Conservation (phyloP, 2,113 vertebrate genomes). For the Dendrocopos noguchii region DNA sequence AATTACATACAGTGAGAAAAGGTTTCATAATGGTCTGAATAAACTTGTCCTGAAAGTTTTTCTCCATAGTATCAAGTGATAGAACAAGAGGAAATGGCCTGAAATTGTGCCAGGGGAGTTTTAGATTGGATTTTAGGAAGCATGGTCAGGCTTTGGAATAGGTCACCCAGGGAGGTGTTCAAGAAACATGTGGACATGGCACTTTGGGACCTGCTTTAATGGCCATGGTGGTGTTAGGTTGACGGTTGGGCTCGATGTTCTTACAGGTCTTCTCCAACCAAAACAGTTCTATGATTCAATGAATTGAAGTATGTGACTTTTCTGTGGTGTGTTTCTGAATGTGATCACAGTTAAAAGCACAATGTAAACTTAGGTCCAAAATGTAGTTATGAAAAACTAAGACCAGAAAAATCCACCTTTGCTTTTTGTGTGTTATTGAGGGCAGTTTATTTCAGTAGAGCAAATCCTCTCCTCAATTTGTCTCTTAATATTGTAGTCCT, state of each 20-base stretch:
- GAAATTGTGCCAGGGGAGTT: no score
- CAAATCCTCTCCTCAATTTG: not conserved
- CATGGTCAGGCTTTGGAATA: no score
- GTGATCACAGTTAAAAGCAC: not conserved
- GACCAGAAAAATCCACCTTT: not conserved
- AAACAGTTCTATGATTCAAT: no score
- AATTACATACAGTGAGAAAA: rapidly evolving
- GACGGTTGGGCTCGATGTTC: no score
- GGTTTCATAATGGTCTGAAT: not conserved
- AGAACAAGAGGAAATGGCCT: no score
- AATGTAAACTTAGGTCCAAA: not conserved
- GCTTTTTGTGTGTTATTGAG: not conserved
- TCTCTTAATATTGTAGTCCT: not conserved
- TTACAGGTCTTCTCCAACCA: no score
- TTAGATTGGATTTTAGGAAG: no score
- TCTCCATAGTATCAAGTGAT: no score
- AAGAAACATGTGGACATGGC: no score
- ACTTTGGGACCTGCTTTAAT: no score
- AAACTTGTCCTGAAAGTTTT: not conserved
- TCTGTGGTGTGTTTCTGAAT: not conserved
- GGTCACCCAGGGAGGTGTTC: no score
- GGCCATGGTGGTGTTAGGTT: no score
- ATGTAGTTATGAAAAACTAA: not conserved
- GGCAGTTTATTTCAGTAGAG: not conserved
- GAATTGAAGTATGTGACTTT: not conserved